A percentile compares a stretch with the other conserved stretches of the same genome.
These are phyloP conservation scores for Desmodus rotundus DNA, from an alignment of 2,113 vertebrate species.

Conservation along the genomic window DNA sequence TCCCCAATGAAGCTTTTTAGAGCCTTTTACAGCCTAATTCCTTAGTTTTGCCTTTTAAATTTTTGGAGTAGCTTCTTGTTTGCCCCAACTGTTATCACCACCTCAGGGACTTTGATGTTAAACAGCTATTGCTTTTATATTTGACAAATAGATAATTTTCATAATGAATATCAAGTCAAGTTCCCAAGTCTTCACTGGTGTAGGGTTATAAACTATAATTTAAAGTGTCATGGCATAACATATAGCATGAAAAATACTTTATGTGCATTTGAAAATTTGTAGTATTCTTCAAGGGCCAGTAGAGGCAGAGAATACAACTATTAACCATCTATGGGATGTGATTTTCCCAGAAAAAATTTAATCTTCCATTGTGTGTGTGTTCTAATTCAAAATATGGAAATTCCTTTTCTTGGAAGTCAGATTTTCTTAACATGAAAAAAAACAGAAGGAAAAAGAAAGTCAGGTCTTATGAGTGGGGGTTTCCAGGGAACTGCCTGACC, in stretches of 20 bases:
- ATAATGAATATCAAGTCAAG: not conserved
- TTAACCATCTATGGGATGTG: not conserved
- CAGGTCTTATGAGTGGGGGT: not conserved
- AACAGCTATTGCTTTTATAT: not conserved
- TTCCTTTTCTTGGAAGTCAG: slow-evolving; percentile 18
- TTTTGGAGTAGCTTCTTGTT: not conserved
- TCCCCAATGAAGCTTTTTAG: not conserved
- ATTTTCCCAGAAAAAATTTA: not conserved
- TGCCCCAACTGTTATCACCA: not conserved
- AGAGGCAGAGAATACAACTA: not conserved
- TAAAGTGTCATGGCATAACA: not conserved
- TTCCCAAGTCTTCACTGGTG: slow-evolving; percentile 4
- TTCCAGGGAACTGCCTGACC: not conserved
- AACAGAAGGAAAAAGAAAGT: not conserved
- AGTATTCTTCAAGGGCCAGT: not conserved
- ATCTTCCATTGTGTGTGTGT: not conserved
- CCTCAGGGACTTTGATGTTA: not conserved
- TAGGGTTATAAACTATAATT: not conserved
- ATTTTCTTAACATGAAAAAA: not conserved
- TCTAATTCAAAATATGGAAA: not conserved
- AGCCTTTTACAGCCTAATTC: not conserved
- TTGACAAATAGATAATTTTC: not conserved
- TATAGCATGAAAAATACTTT: not conserved
- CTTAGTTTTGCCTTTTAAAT: not conserved
- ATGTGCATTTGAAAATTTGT: not conserved